These are phyloP conservation scores for Lordiphosa clarofinis DNA, from an alignment of 1,140 invertebrate species.

Conservation along the genomic window DNA sequence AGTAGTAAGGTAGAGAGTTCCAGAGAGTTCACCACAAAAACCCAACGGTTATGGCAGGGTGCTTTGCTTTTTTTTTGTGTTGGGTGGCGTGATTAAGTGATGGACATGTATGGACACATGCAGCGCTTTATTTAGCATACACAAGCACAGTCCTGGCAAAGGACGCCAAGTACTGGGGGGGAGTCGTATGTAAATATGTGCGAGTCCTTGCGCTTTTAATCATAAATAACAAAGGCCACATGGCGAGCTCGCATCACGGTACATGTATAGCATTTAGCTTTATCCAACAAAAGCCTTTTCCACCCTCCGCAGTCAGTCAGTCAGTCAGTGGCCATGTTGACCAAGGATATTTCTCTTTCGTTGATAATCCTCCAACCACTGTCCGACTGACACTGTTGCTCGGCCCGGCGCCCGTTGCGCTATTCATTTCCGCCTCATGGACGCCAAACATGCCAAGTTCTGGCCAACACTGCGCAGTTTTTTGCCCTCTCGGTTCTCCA, in stretches of 20 bases:
- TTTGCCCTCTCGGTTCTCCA: neutral
- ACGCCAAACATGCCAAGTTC: conserved; percentile 73
- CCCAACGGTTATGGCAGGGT: conserved; percentile 3
- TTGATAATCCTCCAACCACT: conserved; percentile 54
- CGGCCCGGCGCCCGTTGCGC: conserved; percentile 25
- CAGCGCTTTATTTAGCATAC: conserved; percentile 77
- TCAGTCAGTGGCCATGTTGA: conserved; percentile 40
- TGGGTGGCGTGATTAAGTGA: conserved; percentile 76
- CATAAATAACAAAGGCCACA: conserved; percentile 76
- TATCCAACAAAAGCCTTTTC: conserved; percentile 56
- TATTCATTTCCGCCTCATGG: conserved; percentile 74
- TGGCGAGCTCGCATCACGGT: conserved; percentile 45
- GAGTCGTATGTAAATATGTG: conserved; percentile 39
- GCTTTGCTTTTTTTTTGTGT: conserved; percentile 14
- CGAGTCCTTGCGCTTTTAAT: conserved; percentile 74
- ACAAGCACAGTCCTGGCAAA: conserved; percentile 29
- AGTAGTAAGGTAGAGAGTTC: no score
- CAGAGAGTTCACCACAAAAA: neutral
- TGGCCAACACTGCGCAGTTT: conserved; percentile 68
- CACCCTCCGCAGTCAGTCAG: conserved; percentile 13
- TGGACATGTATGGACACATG: conserved; percentile 76
- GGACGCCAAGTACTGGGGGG: conserved; percentile 1
- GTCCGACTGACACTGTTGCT: conserved; percentile 37
- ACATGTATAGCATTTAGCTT: conserved; percentile 54
- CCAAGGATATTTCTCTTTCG: conserved; percentile 36